Conservation (phyloP, 2,113 vertebrate genomes). For the Heterocephalus glaber region DNA sequence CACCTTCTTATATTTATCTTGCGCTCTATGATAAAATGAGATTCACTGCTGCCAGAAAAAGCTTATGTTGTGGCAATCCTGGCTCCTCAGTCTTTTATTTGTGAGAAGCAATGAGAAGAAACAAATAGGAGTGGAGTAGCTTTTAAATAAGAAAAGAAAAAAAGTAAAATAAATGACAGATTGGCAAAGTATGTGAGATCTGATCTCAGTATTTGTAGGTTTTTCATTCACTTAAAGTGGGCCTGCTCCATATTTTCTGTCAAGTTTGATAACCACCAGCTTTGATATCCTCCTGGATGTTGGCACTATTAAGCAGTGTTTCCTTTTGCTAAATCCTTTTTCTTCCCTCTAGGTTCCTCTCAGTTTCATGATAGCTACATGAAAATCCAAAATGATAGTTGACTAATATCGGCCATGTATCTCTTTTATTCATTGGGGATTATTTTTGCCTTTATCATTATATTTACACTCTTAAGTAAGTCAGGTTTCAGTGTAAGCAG, state of each 20-base stretch:
- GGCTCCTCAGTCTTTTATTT: background rate
- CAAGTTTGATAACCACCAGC: background rate
- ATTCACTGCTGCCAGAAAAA: background rate
- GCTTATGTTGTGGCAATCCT: background rate
- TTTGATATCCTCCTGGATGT: background rate
- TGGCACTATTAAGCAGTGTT: background rate
- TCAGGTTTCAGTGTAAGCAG: background rate
- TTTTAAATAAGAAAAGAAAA: background rate
- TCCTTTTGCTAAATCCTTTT: background rate
- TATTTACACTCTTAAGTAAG: background rate
- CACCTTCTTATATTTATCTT: background rate
- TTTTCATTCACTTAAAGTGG: background rate
- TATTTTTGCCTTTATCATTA: conserved; percentile 25
- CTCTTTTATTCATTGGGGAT: background rate
- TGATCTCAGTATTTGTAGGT: background rate
- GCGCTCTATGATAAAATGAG: background rate
- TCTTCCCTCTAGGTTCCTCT: background rate
- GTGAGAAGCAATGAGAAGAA: conserved; percentile 38
- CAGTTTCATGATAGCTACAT: background rate
- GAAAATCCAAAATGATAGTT: background rate
- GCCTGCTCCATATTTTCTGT: background rate
- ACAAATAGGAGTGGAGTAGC: background rate
- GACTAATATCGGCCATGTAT: background rate
- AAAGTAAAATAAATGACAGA: background rate
- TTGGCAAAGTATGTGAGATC: background rate